Evolutionary conservation across 2,797 vertebrate genomes (phyloP), one percentile per base, ranked within the genome.

Genomic region (Dallia pectoralis): DNA sequence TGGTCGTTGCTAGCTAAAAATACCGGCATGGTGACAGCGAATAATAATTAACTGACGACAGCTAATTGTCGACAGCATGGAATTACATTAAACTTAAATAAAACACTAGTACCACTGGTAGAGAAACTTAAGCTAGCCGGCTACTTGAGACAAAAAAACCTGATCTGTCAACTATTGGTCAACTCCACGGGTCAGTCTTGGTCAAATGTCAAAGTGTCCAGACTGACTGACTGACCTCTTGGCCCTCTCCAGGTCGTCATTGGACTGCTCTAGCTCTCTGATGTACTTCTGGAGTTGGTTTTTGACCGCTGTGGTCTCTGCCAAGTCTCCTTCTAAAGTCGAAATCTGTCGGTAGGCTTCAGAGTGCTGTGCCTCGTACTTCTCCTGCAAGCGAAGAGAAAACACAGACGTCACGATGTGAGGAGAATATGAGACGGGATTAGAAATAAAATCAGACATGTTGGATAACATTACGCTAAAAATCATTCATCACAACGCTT

Each of bases 281-380:
- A 99, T 97, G 59, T 99, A 99, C 74, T 98, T 99, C 91, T 99
- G 97, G 73, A 99, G 89, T 69, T 99, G 97, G 71, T 99, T 96
- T 83, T 93, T 94, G 76, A 97, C 90, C 51, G 96, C 95, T 82
- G 79, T 96, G 0, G 96, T 98, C 90, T 96, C 92, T 16, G 92
- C 90, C 69, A 99, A 90, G 62, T 98, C 95, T n/a, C 95, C 95
- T 87, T 99, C 97, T 69, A 99, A 80, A 0, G 92, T 90, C 2
- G 95, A 96, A 74, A 97, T 95, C 81, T 95, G 97, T 69, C 92
- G 93, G 78, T 95, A 94, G 61, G 94, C 93, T 48, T 98, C 96
- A 0, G 94, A 94, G 80, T 97, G 96, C 79, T 98, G 97, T 1
- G 80, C 73, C 79, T 97, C 95, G 61, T 95, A 94, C 91, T 97